Conservation (phyloP, 2,797 vertebrate species). For the Mormyrus hasselquistii region DNA sequence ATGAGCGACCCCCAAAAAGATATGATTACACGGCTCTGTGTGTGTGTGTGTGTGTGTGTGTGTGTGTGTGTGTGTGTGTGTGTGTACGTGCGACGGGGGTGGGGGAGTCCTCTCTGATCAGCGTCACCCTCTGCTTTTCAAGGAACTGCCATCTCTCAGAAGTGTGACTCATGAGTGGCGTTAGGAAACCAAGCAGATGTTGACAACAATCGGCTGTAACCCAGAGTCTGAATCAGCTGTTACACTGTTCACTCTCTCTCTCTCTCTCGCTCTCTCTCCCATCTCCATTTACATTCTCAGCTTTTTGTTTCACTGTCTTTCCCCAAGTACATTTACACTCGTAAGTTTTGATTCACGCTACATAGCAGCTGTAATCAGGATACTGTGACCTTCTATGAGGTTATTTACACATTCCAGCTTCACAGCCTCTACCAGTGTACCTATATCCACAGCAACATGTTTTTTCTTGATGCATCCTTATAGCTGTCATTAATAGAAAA, state of each 20-base stretch:
- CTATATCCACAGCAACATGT: background rate
- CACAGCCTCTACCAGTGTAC: background rate
- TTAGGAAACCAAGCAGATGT: conserved; percentile 60
- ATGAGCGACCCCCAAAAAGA: background rate
- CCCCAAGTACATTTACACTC: background rate
- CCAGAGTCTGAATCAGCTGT: conserved; percentile 36
- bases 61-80: background rate
- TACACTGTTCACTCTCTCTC: conserved; percentile 26
- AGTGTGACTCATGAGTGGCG: conserved; percentile 54
- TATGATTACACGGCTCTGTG: background rate
- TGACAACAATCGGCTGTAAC: conserved; percentile 37
- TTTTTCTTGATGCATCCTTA: background rate
- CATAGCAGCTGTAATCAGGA: background rate
- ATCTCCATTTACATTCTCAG: conserved; percentile 9
- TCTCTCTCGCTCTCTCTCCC: background rate
- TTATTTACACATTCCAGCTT: background rate
- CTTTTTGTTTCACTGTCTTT: background rate
- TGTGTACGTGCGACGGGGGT: background rate
- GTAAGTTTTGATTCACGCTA: background rate
- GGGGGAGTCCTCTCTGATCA: conserved; percentile 26
- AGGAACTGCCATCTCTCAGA: conserved; percentile 57
- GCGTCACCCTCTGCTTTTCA: conserved; percentile 49
- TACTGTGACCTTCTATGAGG: background rate
- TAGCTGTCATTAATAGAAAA: background rate
- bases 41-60: background rate